A percentile compares a stretch with the other conserved stretches of the same genome.
These are phyloP conservation scores for Lacerta bilineata DNA, from an alignment of 2,797 vertebrate genomes.

Conservation along the genomic window DNA sequence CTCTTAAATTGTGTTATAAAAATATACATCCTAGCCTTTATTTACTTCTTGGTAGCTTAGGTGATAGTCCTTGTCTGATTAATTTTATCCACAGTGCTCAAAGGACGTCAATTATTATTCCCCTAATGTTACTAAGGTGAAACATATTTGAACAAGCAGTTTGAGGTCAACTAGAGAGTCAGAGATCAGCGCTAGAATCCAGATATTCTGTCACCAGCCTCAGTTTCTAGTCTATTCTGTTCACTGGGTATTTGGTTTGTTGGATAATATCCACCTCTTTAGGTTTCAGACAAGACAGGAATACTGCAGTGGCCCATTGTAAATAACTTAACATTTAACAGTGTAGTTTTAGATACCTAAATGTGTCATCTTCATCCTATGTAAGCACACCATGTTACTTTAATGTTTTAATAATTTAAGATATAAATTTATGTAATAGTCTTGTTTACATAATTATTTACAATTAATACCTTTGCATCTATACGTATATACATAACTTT, in stretches of 20 bases:
- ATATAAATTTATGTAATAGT: neutral
- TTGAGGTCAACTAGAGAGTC: slow-evolving; percentile 8
- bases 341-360: neutral
- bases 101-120: neutral
- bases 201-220: neutral
- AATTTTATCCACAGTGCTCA: slow-evolving; percentile 8
- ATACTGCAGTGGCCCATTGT: neutral
- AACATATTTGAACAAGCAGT: neutral
- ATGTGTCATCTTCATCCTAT: neutral
- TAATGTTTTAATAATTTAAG: neutral
- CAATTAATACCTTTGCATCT: neutral
- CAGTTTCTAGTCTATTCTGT: neutral
- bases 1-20: neutral
- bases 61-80: neutral
- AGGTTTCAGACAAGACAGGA: neutral
- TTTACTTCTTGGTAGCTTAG: slow-evolving; percentile 2
- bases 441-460: neutral
- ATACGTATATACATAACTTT: neutral
- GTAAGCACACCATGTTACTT: neutral
- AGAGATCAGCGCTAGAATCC: neutral
- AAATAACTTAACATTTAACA: neutral
- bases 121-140: slow-evolving; percentile 8
- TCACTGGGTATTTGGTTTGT: neutral
- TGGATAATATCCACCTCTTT: neutral
- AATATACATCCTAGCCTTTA: neutral